These are phyloP conservation scores for Galeopterus variegatus DNA, from an alignment of 2,113 vertebrate genomes.

Conservation along the genomic window DNA sequence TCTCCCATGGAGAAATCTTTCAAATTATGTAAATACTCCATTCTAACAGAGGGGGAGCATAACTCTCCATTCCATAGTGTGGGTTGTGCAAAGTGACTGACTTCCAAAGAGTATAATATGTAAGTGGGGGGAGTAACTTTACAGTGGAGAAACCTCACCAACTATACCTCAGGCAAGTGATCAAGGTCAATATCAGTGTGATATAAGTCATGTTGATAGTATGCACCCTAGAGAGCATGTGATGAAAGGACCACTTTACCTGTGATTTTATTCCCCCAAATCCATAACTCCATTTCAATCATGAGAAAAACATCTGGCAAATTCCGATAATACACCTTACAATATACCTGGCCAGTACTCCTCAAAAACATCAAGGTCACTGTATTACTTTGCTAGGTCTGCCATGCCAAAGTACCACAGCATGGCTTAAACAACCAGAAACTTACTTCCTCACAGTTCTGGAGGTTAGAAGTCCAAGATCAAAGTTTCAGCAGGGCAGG, in stretches of 20 bases:
- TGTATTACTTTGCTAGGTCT: neutral
- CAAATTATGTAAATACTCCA: constrained; percentile 29
- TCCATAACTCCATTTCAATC: neutral
- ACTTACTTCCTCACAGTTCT: neutral
- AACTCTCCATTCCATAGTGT: neutral
- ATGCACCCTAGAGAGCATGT: neutral
- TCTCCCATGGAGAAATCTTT: constrained; percentile 7
- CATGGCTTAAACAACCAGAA: constrained; percentile 22
- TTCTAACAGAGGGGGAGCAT: neutral
- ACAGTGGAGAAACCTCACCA: constrained; percentile 17
- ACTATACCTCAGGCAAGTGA: constrained; percentile 9
- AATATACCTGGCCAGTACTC: neutral
- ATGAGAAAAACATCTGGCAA: constrained; percentile 15
- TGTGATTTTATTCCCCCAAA: neutral
- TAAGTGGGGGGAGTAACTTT: neutral
- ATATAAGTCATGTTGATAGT: neutral
- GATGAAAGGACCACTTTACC: constrained; percentile 1
- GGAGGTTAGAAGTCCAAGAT: neutral
- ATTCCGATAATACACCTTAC: constrained; percentile 2
- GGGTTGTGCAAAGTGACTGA: constrained; percentile 1
- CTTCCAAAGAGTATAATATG: neutral
- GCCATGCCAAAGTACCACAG: neutral
- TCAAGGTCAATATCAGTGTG: neutral
- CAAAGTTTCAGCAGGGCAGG: neutral
- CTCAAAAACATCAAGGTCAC: constrained; percentile 45